A percentile compares a stretch with the other conserved stretches of the same genome.
These are phyloP conservation scores for Zosterops borbonicus DNA, from an alignment of 2,113 vertebrate genomes.

Conservation along the genomic window DNA sequence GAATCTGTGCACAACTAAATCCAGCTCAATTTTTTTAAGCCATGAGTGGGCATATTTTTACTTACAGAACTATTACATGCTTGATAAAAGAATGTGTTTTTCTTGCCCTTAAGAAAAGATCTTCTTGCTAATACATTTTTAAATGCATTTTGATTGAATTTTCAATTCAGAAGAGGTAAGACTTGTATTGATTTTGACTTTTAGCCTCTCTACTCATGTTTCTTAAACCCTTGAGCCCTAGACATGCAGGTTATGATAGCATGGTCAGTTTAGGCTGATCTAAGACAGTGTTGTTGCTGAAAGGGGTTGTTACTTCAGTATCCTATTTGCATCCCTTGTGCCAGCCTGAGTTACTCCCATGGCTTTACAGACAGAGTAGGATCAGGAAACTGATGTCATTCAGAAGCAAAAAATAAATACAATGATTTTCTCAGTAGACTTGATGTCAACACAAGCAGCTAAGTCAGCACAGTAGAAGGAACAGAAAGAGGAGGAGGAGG, in stretches of 20 bases:
- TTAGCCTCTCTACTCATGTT: neutral
- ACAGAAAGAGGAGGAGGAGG: neutral
- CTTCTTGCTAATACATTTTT: neutral
- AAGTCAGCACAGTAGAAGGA: neutral
- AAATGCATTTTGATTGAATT: neutral
- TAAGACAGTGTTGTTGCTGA: neutral
- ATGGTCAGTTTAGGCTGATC: neutral
- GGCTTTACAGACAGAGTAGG: neutral
- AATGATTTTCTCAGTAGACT: neutral
- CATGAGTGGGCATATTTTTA: neutral
- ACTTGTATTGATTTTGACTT: neutral
- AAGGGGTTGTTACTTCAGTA: neutral
- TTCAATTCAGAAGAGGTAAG: neutral
- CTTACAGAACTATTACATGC: neutral
- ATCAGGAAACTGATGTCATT: conserved; percentile 43
- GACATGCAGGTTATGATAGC: neutral
- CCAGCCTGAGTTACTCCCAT: neutral
- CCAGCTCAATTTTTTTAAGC: neutral
- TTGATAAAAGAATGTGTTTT: neutral
- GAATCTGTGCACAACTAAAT: neutral
- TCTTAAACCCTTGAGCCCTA: neutral
- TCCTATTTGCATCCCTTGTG: conserved; percentile 24
- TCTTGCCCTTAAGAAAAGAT: neutral
- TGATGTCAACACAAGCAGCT: neutral
- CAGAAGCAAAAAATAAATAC: neutral